Base-by-base conservation (phyloP, 2,888 invertebrate species). In the Entomobrya proxima region DNA sequence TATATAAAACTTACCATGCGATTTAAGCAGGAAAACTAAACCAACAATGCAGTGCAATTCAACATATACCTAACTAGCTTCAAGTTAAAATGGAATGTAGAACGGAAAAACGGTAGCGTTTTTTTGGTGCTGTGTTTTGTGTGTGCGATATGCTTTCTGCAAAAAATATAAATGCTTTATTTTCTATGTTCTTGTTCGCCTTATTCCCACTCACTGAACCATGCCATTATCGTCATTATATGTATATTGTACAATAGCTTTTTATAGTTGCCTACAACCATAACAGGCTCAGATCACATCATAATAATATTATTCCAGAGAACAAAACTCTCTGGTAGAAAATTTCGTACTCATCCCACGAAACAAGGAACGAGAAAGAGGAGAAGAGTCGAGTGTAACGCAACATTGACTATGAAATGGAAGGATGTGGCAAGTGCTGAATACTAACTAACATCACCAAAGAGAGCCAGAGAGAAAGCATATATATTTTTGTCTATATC, bases 351-450 rank as follows among this genome's bases (percentile, higher is more conserved):
- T 18, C 64, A 21, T 18, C 13, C 35, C 64, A 64, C 64, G 64
- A 37, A 64, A 18, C 13, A 64, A 64, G 15, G 15, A 15, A 40
- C 9, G 15, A 40, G 21, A 37, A 15, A 61, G 32, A 61, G 61
- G 5, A 27, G n/a, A n/a, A n/a, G n/a, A n/a, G n/a, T n/a, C n/a
- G n/a, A n/a, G n/a, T n/a, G n/a, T n/a, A 64, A 64, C 6, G 64
- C 35, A 64, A 64, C 64, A 64, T n/a, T 64, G 64, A 64, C 64
- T 64, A 37, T 64, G 37, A 64, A 64, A 64, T 64, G 64, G 13
- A 64, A 37, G 64, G 64, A 64, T 64, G 37, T 64, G 5, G 35
- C 37, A 2, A 64, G 35, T 37, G 3, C 37, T 18, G 64, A 64
- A 64, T 64, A 64, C 64, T 64, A 64, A 64, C n/a, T n/a, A n/a